These are phyloP conservation scores for Vidua chalybeata DNA, from an alignment of 2,113 vertebrate species.

Conservation along the genomic window DNA sequence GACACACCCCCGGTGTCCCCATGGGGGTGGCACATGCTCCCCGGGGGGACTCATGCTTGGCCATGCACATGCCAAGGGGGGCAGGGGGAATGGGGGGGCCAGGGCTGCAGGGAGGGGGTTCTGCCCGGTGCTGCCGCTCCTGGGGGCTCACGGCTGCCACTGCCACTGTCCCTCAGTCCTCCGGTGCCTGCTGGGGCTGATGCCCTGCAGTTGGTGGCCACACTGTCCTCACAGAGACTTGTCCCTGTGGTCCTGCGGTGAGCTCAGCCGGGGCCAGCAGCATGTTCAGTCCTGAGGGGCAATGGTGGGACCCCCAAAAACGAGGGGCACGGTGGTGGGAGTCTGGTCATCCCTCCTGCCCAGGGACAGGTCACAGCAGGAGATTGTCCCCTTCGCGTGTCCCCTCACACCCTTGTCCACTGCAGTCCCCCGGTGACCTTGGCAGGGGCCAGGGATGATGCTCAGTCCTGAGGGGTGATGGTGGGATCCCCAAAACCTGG, in stretches of 20 bases:
- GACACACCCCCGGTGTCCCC: background rate
- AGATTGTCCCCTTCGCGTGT: background rate
- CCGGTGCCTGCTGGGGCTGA: background rate
- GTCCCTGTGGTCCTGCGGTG: background rate
- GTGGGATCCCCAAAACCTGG: background rate
- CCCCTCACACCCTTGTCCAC: background rate
- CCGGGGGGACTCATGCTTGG: background rate
- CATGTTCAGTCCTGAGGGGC: background rate
- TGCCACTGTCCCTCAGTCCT: background rate
- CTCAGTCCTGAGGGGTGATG: background rate
- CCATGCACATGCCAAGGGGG: background rate
- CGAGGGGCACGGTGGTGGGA: background rate
- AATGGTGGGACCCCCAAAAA: background rate
- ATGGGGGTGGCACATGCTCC: background rate
- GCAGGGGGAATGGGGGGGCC: background rate
- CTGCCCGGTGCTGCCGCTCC: background rate
- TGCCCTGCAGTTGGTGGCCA: background rate
- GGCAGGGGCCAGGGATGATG: background rate
- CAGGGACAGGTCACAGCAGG: background rate
- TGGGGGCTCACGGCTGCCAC: background rate
- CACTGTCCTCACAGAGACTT: background rate
- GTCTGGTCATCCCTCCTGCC: background rate
- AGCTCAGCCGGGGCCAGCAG: background rate
- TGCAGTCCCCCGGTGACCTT: background rate
- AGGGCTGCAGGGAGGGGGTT: background rate